Evolutionary conservation across 2,888 invertebrate species (phyloP).

Genomic region (Alloscopus bannaensis): DNA sequence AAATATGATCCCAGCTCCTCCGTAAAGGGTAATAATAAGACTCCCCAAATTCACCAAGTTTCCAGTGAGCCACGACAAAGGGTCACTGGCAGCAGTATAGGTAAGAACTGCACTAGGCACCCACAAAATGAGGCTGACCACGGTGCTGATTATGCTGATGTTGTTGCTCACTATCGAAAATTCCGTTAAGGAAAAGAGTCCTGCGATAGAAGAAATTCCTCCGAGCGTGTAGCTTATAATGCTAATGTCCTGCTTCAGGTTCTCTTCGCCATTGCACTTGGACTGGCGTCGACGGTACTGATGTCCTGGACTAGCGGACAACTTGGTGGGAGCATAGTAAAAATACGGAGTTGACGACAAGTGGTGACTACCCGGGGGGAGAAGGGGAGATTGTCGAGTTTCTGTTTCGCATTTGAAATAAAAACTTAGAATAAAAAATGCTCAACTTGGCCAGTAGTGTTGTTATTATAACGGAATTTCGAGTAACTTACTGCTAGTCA

Average conservation of each 20-base stretch:
- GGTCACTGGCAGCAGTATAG: constrained; percentile 17
- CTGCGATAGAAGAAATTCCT: constrained; percentile 36
- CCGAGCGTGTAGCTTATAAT: constrained; percentile 27
- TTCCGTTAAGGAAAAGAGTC: constrained; percentile 35
- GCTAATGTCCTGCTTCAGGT: constrained; percentile 25
- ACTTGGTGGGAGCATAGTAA: too few species aligned
- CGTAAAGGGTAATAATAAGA: constrained; percentile 33
- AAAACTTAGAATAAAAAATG: too few species aligned
- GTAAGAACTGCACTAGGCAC: constrained; percentile 35
- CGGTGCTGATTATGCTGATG: constrained; percentile 27
- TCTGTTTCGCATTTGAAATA: too few species aligned
- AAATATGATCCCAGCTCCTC: constrained; percentile 14
- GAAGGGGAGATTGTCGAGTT: too few species aligned
- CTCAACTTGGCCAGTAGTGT: too few species aligned
- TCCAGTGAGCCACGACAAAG: constrained; percentile 19
- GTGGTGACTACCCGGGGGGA: too few species aligned
- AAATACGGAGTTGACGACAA: too few species aligned
- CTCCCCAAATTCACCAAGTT: constrained; percentile 40
- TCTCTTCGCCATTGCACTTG: constrained; percentile 43
- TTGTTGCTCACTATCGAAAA: constrained; percentile 31
- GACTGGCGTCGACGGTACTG: background rate
- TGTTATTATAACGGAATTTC: too few species aligned
- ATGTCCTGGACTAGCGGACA: too few species aligned
- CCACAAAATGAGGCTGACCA: constrained; percentile 37
- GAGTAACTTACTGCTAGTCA: too few species aligned